A percentile compares a stretch with the other conserved stretches of the same genome.
phyloP scores from a whole-genome alignment of 2,888 invertebrate genomes.

The Seladonia tumulorum region DNA sequence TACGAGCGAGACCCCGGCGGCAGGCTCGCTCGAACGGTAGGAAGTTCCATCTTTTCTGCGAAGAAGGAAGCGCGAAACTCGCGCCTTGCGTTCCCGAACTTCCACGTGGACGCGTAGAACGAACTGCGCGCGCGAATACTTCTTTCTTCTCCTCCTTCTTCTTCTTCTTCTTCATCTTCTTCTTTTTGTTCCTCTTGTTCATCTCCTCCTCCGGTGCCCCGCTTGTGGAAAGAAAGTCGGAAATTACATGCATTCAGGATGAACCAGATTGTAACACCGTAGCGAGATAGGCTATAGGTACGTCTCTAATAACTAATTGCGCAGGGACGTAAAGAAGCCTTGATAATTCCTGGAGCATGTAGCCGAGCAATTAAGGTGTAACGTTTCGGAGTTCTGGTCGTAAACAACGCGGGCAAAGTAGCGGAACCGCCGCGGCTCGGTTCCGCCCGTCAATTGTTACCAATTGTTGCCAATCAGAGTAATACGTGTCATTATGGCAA shows the following conservation, averaged over 20 bases:
- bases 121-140: background rate
- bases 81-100: background rate
- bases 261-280: conserved; percentile 42
- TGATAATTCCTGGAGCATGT: conserved; percentile 78
- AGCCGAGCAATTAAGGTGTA: conserved; percentile 79
- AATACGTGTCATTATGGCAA: conserved; percentile 80
- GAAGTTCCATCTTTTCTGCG: background rate
- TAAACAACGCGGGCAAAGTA: conserved; percentile 82
- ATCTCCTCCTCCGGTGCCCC: background rate
- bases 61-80: background rate
- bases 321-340: conserved; percentile 71
- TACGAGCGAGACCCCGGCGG: background rate
- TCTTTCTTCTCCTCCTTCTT: background rate
- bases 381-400: conserved; percentile 79
- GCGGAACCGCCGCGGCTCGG: conserved; percentile 80
- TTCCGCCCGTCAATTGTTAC: conserved; percentile 84
- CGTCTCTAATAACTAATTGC: conserved; percentile 62
- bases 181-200: too few species aligned
- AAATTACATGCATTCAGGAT: conserved; percentile 32
- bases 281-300: conserved; percentile 34
- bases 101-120: background rate
- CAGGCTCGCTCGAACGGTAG: background rate
- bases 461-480: conserved; percentile 83
- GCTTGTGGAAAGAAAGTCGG: background rate
- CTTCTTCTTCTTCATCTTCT: background rate